Conservation (phyloP, 2,888 invertebrate species). For the Odontothrips loti region DNA sequence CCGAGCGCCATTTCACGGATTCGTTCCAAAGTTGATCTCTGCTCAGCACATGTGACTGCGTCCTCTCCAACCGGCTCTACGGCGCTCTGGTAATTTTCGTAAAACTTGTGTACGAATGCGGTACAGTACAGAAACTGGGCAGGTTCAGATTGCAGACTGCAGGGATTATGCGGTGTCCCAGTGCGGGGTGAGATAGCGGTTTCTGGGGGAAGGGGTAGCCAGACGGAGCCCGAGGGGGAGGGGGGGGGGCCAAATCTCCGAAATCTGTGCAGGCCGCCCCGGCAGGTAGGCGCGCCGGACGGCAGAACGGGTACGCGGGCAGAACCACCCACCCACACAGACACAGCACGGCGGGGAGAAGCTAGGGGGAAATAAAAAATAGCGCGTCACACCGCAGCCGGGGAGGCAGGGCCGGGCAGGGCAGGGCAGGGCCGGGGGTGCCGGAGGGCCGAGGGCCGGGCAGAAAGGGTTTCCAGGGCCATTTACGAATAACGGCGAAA, state of each 20-base stretch:
- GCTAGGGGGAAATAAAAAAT: slow-evolving; percentile 12
- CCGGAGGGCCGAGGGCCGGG: background rate
- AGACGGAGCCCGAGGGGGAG: background rate
- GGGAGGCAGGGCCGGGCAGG: too few relatives aligned
- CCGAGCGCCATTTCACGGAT: slow-evolving; percentile 14
- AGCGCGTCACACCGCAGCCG: slow-evolving; percentile 12
- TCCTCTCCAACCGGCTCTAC: background rate
- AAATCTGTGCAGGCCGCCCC: background rate
- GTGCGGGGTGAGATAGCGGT: background rate
- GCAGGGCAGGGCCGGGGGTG: background rate
- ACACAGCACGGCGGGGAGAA: background rate
- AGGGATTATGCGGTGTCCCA: background rate
- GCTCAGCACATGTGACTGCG: background rate
- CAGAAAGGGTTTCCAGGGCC: background rate
- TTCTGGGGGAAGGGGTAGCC: background rate
- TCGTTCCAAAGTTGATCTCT: background rate
- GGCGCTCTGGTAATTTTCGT: background rate
- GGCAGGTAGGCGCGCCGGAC: background rate
- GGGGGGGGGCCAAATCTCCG: background rate
- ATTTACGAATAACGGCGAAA: slow-evolving; percentile 25
- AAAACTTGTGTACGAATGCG: background rate
- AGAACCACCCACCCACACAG: background rate
- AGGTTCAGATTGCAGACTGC: too few relatives aligned
- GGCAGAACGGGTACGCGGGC: background rate
- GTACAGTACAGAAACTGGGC: too few relatives aligned